Base-by-base conservation (phyloP, 2,797 vertebrate species). In the Pseudopleuronectes americanus region DNA sequence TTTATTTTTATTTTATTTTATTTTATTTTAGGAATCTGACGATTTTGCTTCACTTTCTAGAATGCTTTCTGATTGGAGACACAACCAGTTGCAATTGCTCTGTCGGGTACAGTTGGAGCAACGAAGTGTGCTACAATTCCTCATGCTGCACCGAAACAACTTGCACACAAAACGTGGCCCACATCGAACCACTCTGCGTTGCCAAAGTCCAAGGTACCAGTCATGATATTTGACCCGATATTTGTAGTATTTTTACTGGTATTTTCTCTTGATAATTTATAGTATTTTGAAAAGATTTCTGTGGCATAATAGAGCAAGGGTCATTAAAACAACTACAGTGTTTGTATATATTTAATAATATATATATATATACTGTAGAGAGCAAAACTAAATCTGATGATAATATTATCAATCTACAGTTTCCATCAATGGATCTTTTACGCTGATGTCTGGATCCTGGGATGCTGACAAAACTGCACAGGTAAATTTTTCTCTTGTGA, bases 71-170 rank as follows among this genome's bases (percentile, higher is more conserved):
- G 13, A 0, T 84, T 58, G 89, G 80, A 14, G 13, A 57, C 0
- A n/a, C 69, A 0, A 38, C 61, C 6, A 62, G 1, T 0, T 95
- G 94, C 77, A 87, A 61, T 77, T 95, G 94, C 59, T 68, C 77
- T 10, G 0, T 0, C 0, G 81, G 61, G 0, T 91, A 89, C 62
- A 52, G 53, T 3, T 94, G 93, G 93, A 93, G 85, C 60, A 90
- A 94, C 1, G 3, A 70, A 0, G 84, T 93, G 21, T 93, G 93
- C 45, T 65, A 89, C 66, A 49, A 0, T 0, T 23, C 2, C 4
- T 10, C 0, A 2, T 95, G 94, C 57, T 93, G 92, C 61, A 48
- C 21, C 6, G 61, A 64, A 0, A 1, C 2, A 0, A 0, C 49
- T 4, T 95, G 94, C 74, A 26, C 0, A 2, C 0, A 48, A 10